Evolutionary conservation across 2,888 invertebrate species (phyloP), one percentile per base, ranked within the genome.

Genomic region (Trissonchulus sp.): DNA sequence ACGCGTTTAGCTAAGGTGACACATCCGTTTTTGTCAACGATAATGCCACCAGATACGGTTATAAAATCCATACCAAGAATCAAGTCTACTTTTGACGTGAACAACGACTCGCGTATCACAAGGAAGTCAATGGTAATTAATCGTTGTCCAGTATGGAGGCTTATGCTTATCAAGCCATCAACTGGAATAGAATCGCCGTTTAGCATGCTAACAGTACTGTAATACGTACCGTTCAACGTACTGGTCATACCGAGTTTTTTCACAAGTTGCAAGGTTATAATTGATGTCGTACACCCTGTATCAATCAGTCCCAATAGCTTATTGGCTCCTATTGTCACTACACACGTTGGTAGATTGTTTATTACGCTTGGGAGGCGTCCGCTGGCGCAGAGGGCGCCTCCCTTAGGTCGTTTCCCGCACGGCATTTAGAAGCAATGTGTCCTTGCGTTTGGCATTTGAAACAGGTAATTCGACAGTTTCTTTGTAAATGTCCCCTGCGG

Each of bases 361-460:
- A n/a, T n/a, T n/a, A n/a, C n/a, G n/a, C n/a, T 60, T 60, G 60
- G 60, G 60, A 60, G 60, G 60, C 60, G 60, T 23, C 60, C 60
- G 60, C 60, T 60, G 60, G 60, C 60, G 60, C 60, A 60, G 60
- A 60, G 18, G 18, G 60, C n/a, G 60, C 60, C 60, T 18, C 60
- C 60, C 65, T 34, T 65, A 8, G n/a, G 28, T 65, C 65, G 8
- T 65, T 65, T 65, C 65, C 65, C 65, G 65, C n/a, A 18, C 60
- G n/a, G n/a, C 60, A 60, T 18, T 60, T 60, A 18, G 60, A 23
- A 23, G 60, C 60, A 60, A 60, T 60, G 60, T 60, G 60, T 23
- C 60, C 60, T n/a, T 60, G 60, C n/a, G 18, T 60, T 60, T 60
- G 60, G 60, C 60, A 60, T n/a, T 60, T 60, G 60, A 60, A 60